phyloP scores from a whole-genome alignment of 1,140 invertebrate species.

The Pogonomyrmex californicus region DNA sequence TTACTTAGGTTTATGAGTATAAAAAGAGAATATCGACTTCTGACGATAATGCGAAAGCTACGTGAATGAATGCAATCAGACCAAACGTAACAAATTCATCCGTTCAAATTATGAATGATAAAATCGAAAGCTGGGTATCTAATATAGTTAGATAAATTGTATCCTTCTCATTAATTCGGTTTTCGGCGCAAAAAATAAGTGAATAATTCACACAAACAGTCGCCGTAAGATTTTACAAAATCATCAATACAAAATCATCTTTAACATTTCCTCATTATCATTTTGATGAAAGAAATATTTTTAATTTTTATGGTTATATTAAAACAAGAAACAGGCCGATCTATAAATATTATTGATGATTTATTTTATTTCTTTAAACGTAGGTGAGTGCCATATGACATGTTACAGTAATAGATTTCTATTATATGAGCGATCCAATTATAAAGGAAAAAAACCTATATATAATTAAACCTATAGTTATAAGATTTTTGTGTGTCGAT shows the following conservation, averaged over 20 bases:
- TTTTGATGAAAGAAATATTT: background rate
- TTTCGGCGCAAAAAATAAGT: constrained; percentile 41
- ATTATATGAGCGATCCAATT: too few species aligned
- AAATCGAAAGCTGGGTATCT: constrained; percentile 1
- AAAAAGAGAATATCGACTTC: constrained; percentile 23
- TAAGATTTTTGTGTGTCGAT: too few species aligned
- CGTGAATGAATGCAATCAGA: background rate
- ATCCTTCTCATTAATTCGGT: constrained; percentile 31
- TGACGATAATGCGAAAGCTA: background rate
- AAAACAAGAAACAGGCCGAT: too few species aligned
- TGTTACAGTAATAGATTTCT: too few species aligned
- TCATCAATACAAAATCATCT: constrained; percentile 64
- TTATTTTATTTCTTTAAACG: too few species aligned
- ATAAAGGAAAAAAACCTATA: too few species aligned
- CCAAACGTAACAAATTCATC: constrained; percentile 25
- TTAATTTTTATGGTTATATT: background rate
- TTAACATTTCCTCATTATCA: constrained; percentile 42
- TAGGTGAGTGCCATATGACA: too few species aligned
- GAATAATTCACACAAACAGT: too few species aligned
- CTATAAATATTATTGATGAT: too few species aligned
- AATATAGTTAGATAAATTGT: constrained; percentile 21
- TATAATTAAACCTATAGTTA: too few species aligned
- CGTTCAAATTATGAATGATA: constrained; percentile 37
- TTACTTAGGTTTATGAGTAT: background rate
- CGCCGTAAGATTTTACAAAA: too few species aligned